A percentile compares a stretch with the other conserved stretches of the same genome.
phyloP scores from a whole-genome alignment of 2,113 vertebrate species.

The Gallinago media region DNA sequence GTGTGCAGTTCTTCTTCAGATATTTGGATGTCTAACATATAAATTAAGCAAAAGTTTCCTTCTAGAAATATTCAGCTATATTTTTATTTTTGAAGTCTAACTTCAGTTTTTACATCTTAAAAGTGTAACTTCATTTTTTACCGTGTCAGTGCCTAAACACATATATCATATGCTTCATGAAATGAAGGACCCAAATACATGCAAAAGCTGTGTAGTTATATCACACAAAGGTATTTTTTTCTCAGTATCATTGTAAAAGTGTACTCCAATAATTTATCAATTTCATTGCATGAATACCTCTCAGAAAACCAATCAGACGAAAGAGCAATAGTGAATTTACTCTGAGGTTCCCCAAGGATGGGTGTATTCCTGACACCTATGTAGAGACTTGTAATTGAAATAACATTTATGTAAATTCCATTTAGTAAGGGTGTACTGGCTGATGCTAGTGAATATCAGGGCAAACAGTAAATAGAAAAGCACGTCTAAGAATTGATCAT shows the following conservation, averaged over 20 bases:
- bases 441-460: neutral
- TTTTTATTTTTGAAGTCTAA: neutral
- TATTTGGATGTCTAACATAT: neutral
- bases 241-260: neutral
- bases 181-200: neutral
- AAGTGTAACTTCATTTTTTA: neutral
- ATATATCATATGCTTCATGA: neutral
- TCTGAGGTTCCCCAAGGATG: neutral
- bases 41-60: neutral
- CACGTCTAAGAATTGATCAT: neutral
- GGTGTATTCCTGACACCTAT: neutral
- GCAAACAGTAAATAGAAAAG: neutral
- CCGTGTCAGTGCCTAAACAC: neutral
- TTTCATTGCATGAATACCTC: neutral
- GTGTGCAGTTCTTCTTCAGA: neutral
- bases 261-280: neutral
- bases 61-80: neutral
- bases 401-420: slow-evolving; percentile 23
- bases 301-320: neutral
- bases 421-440: neutral
- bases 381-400: neutral
- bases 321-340: neutral
- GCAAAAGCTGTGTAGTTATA: neutral
- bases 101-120: neutral
- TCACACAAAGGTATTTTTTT: neutral